Evolutionary conservation across 2,113 vertebrate species (phyloP).

Genomic region (Balaeniceps rex): DNA sequence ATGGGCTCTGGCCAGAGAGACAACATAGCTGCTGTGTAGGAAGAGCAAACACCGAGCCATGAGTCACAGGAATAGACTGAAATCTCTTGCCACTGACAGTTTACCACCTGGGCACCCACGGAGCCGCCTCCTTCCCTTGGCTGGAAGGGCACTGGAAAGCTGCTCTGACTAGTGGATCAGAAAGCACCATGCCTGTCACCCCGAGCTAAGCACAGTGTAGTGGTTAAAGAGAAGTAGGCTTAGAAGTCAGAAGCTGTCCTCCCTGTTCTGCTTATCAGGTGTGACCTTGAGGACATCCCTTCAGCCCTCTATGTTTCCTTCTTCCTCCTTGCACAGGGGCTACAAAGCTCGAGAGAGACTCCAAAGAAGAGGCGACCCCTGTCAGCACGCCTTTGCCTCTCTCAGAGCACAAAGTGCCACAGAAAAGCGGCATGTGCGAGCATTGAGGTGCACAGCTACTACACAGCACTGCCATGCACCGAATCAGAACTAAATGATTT

Average conservation of each 20-base stretch:
- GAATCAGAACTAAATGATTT: neutral
- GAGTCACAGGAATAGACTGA: neutral
- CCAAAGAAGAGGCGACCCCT: neutral
- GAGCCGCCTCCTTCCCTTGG: neutral
- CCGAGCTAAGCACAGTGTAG: neutral
- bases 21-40: neutral
- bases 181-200: rapidly evolving
- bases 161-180: neutral
- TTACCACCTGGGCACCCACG: rapidly evolving
- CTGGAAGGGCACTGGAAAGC: neutral
- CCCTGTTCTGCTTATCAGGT: neutral
- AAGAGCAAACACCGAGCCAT: neutral
- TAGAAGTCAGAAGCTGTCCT: neutral
- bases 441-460: rapidly evolving
- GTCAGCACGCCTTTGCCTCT: neutral
- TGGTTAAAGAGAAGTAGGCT: neutral
- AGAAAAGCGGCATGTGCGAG: rapidly evolving
- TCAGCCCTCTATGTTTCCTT: neutral
- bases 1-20: neutral
- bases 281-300: neutral
- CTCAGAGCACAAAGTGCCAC: neutral
- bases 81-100: neutral
- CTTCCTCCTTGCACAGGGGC: neutral
- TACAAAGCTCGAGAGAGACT: neutral
- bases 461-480: neutral